phyloP scores from a whole-genome alignment of 2,888 invertebrate species.

The Ephialtes manifestator region DNA sequence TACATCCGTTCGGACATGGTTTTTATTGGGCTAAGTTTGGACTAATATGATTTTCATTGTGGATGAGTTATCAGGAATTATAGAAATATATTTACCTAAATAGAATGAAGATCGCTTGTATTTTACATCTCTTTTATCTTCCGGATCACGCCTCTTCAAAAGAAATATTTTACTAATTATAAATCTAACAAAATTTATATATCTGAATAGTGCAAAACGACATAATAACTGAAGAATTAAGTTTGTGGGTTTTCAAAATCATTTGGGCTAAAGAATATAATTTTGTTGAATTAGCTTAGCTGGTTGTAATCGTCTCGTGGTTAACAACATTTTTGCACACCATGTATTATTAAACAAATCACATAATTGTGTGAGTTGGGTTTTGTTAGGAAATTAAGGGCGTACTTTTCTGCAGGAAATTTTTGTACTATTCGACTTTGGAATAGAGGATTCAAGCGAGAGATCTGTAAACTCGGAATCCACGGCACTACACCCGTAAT shows the following conservation, averaged over 20 bases:
- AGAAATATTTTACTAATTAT: not conserved
- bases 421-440: slow-evolving; percentile 10
- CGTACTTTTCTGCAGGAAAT: not conserved
- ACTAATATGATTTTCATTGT: not conserved
- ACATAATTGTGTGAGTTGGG: not conserved
- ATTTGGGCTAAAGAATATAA: too few relatives aligned
- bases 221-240: too few relatives aligned
- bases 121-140: too few relatives aligned
- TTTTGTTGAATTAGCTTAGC: too few relatives aligned
- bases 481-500: not conserved
- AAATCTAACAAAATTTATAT: too few relatives aligned
- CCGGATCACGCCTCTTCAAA: too few relatives aligned
- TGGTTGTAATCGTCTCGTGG: too few relatives aligned
- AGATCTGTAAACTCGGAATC: slow-evolving; percentile 12
- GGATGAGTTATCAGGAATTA: not conserved
- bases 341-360: not conserved
- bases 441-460: not conserved
- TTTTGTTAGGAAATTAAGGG: not conserved
- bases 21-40: not conserved
- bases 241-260: too few relatives aligned
- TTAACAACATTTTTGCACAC: not conserved
- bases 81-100: too few relatives aligned
- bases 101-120: not conserved
- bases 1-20: not conserved
- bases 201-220: too few relatives aligned